Evolutionary conservation across 2,888 invertebrate species (phyloP), one percentile per base, ranked within the genome.

Genomic region (Conus canariensis): DNA sequence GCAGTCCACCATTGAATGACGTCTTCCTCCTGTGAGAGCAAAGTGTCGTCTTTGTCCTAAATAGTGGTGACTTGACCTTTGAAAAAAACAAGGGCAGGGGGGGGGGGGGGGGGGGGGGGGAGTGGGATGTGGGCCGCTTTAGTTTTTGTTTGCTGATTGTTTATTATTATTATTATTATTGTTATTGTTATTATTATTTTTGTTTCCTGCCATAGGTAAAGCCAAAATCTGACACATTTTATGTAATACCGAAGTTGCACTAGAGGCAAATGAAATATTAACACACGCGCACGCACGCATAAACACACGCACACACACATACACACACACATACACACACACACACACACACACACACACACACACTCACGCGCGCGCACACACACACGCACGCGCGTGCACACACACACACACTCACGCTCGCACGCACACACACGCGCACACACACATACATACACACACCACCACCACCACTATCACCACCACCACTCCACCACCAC

Each of bases 331-430:
- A 82, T 56, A 56, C 82, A 82, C 82, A 56, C 82, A 82, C 82
- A 56, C 82, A 58, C 58, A 19, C 58, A 82, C 82, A 56, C 82
- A 82, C 82, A 56, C 82, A 58, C 82, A 19, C 82, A 82, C 82
- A 56, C 82, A 82, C 56, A 56, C 58, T 56, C 82, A 82, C 82
- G 19, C 58, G 19, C 58, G 56, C 82, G 19, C 82, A 82, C 82
- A 56, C 82, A 77, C 77, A 77, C 30, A 77, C 77, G 0, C 77
- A 77, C 77, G 7, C 77, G 8, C 10, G 6, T 0, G 9, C 45
- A 58, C 14, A 82, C 56, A 82, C 56, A 82, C 56, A 82, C 4
- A 19, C 12, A 19, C 16, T 0, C 45, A 58, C 45, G 58, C 56
- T 58, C 56, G 58, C 25, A 30, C 30, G 4, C 16, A 30, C 77